Base-by-base conservation (phyloP, 2,113 vertebrate genomes). In the Bubo bubo region DNA sequence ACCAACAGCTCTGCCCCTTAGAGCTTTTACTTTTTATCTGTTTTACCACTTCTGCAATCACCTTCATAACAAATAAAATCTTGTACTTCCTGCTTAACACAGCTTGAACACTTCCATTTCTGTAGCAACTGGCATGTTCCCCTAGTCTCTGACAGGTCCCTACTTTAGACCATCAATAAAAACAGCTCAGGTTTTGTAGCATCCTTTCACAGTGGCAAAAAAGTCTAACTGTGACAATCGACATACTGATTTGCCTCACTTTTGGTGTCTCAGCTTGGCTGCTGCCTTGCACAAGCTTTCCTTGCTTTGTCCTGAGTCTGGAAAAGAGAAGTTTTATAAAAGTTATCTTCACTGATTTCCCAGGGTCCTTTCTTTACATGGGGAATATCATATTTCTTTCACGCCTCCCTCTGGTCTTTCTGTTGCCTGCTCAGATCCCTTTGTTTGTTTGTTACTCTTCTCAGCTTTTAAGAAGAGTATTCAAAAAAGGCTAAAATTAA, bases 81-180 rank as follows among this genome's bases (percentile, higher is more conserved):
- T 71, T 79, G 20, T 79, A 60, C 74, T 32, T 52, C 66, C 49
- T 73, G 30, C 34, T 95, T 86, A 88, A 86, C 88, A 82, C 84
- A 97, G 90, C 92, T 90, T 86, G 82, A 95, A 43, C 34, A 35
- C 26, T 72, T 93, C 35, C 34, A 86, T 93, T 95, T 92, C 71
- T 76, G 58, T 34, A 79, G 66, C 49, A 85, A 79, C 22, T 67
- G 52, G 16, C 50, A 27, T 52, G 52, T 41, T 91, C 52, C 52
- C 20, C 45, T 43, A 39, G n/a, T 10, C 56, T 68, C 74, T 93
- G 90, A 93, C 95, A 94, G 20, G 52, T 59, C 41, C 20, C 37
- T 92, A 55, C 92, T 90, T 93, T 92, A 85, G 92, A 82, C 26
- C 28, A 85, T 22, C 35, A 53, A 55, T 37, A 85, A 89, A 87